Conservation (phyloP, 2,888 invertebrate species). For the Diadromus collaris region DNA sequence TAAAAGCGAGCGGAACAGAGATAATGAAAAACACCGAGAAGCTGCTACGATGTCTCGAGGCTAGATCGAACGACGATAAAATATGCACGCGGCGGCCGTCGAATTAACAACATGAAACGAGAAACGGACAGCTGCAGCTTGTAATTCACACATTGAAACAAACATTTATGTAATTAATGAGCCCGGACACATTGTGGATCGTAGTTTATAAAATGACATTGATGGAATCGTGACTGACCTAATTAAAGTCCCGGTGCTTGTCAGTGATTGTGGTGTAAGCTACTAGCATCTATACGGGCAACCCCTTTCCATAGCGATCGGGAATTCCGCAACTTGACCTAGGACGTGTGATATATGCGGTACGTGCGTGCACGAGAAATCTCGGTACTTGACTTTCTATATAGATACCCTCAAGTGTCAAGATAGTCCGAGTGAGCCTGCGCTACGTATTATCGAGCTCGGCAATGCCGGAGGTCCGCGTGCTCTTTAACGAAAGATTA, state of each 20-base stretch:
- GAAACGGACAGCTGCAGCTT: constrained; percentile 21
- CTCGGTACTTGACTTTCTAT: constrained; percentile 27
- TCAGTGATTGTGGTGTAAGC: constrained; percentile 31
- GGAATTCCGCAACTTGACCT: constrained; percentile 36
- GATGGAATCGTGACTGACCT: constrained; percentile 51
- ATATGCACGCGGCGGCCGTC: constrained; percentile 1
- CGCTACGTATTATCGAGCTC: not conserved
- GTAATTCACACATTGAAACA: constrained; percentile 34
- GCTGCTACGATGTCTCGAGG: not conserved
- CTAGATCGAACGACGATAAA: constrained; percentile 17
- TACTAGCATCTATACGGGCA: not conserved
- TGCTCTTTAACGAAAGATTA: constrained; percentile 24
- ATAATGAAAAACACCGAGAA: not conserved
- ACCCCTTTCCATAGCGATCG: constrained; percentile 6
- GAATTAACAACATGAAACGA: not conserved
- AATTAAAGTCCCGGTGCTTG: constrained; percentile 25
- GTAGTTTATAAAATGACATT: constrained; percentile 27
- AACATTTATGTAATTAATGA: constrained; percentile 40
- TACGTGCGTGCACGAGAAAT: not conserved
- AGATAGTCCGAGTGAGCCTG: not conserved
- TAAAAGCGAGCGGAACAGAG: not conserved
- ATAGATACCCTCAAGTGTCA: constrained; percentile 27
- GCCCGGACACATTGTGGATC: constrained; percentile 23
- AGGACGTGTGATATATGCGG: constrained; percentile 25
- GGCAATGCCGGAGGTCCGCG: not conserved